Base-by-base conservation (phyloP, 2,113 vertebrate genomes). In the Callionymus lyra region DNA sequence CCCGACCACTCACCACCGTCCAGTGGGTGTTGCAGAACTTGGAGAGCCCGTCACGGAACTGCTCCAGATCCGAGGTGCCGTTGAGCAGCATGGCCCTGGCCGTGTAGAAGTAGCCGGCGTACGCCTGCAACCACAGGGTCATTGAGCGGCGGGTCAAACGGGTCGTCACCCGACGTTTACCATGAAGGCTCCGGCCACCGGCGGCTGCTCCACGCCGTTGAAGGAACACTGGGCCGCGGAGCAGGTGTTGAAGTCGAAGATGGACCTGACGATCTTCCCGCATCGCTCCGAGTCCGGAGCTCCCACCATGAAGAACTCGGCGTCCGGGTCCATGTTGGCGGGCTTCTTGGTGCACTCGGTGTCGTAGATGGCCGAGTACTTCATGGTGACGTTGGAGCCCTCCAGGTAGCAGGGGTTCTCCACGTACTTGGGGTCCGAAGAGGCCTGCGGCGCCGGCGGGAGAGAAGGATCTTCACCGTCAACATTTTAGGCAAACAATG, bases 51-150 rank as follows among this genome's bases (percentile, higher is more conserved):
- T 43, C 38, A 63, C 84, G 88, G 70, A 92, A 97, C 12, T 74
- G 41, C 6, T 79, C 47, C 16, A 91, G 36, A 14, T 88, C 72
- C 0, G 89, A 87, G 17, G 65, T 73, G 1, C 74, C 82, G 0
- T 79, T 76, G 3, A 88, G 58, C 41, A 81, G 73, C 48, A 97
- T 64, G 50, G 88, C 86, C 15, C 43, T 73, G 8, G 80, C 70
- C n/a, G 83, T 88, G 31, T 76, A 93, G 71, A 85, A 95, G 78
- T 91, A 96, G 35, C 93, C 93, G 10, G 93, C 88, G 45, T 94
- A 97, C 1, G 93, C 94, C 94, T 97, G 50, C 9, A 16, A 16
- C 1, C 46, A 51, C 50, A 67, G 11, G 1, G 45, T 6, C 61
- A 33, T 40, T 12, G 47, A 6, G 33, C 13, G 10, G 17, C 16